Percentiles rank a stretch among this genome's conserved stretches.
phyloP scores from a whole-genome alignment of 2,888 invertebrate species.

The Cosmia trapezina region DNA sequence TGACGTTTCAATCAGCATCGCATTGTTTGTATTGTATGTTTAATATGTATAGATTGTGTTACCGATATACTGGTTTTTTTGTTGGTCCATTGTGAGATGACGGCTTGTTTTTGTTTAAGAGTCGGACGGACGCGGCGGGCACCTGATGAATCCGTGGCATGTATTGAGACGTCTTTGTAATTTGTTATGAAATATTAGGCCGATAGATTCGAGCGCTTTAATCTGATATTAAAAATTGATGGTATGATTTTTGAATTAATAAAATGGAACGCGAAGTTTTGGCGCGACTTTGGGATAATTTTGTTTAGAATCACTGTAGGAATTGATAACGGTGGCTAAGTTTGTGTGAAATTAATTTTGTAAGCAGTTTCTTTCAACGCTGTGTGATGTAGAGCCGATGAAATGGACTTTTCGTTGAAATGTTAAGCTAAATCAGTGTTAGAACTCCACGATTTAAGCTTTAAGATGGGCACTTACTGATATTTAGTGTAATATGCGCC shows the following conservation, averaged over 20 bases:
- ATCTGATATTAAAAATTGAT: conserved; percentile 61
- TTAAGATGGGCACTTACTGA: neutral
- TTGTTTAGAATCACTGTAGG: conserved; percentile 21
- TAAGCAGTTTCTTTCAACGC: conserved; percentile 4
- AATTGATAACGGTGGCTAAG: conserved; percentile 1
- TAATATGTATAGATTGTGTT: conserved; percentile 89
- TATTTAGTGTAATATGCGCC: neutral
- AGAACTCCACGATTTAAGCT: neutral
- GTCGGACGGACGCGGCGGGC: conserved; percentile 68
- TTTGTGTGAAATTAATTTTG: conserved; percentile 24
- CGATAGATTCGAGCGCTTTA: conserved; percentile 66
- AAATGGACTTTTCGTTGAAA: neutral
- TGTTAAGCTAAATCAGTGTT: conserved; percentile 5
- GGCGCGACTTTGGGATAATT: conserved; percentile 37
- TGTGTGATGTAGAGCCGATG: conserved; percentile 1
- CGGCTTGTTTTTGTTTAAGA: conserved; percentile 79
- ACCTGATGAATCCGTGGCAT: conserved; percentile 73
- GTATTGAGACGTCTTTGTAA: conserved; percentile 81
- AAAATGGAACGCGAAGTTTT: conserved; percentile 59
- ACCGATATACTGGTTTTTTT: conserved; percentile 88
- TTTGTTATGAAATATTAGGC: conserved; percentile 83
- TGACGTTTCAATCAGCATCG: conserved; percentile 90
- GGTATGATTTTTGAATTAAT: conserved; percentile 52
- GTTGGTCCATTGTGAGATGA: conserved; percentile 78
- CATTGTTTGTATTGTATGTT: conserved; percentile 90